A percentile compares a stretch with the other conserved stretches of the same genome.
Conservation (phyloP, 2,797 vertebrate species). For the Cirrhinus mrigala region DNA sequence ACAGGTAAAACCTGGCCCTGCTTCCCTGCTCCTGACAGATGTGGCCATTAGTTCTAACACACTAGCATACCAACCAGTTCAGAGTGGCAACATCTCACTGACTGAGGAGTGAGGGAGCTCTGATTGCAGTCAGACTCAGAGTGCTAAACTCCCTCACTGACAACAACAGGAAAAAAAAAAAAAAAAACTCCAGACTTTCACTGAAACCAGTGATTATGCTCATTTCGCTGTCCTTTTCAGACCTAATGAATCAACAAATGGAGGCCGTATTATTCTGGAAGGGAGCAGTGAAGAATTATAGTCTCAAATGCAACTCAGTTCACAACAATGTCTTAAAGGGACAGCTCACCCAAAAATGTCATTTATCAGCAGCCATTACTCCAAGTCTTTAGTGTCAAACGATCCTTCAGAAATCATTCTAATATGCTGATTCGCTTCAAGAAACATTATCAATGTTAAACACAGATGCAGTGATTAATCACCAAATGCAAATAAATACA, state of each 20-base stretch:
- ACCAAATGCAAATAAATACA: not conserved
- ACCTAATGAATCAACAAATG: not conserved
- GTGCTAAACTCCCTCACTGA: not conserved
- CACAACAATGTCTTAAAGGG: not conserved
- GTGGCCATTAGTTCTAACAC: constrained; percentile 48
- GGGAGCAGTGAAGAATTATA: not conserved
- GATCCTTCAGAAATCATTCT: not conserved
- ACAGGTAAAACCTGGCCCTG: constrained; percentile 48
- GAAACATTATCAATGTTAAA: not conserved
- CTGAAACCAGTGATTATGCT: not conserved
- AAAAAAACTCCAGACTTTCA: not conserved
- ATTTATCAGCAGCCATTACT: not conserved
- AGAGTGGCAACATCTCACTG: constrained; percentile 21
- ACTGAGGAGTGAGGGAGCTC: not conserved
- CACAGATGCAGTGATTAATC: not conserved
- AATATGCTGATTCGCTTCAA: not conserved
- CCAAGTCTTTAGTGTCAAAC: not conserved
- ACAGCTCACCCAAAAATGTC: not conserved
- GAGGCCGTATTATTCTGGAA: not conserved
- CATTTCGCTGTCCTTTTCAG: not conserved
- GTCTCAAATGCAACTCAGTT: not conserved
- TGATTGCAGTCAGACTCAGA: constrained; percentile 2
- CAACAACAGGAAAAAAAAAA: not conserved
- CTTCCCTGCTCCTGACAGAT: constrained; percentile 57
- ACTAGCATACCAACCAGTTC: constrained; percentile 41